Evolutionary conservation across 1,140 invertebrate genomes (phyloP).

Genomic region (Probaryconus sp.): DNA sequence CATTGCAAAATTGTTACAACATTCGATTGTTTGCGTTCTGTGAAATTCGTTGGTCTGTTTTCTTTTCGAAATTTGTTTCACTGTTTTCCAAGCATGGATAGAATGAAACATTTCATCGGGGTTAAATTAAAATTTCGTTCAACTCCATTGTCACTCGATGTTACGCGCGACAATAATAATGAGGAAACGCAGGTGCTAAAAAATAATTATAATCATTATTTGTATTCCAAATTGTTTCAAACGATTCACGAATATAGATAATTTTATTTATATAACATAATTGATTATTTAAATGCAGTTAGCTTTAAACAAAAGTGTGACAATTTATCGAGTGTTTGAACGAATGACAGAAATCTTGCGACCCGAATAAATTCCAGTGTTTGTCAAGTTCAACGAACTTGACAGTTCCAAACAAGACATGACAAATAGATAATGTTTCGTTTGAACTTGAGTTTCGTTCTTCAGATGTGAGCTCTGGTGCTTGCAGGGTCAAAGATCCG

Average conservation of each 20-base stretch:
- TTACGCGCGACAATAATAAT: conserved; percentile 26
- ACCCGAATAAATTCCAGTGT: too few relatives aligned
- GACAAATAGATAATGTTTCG: neutral
- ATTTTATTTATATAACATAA: too few relatives aligned
- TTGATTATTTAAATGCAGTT: too few relatives aligned
- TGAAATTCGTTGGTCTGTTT: too few relatives aligned
- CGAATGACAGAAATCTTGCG: too few relatives aligned
- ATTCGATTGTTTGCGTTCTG: too few relatives aligned
- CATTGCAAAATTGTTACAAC: too few relatives aligned
- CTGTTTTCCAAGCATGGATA: conserved; percentile 13
- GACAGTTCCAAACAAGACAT: neutral
- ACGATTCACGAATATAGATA: conserved; percentile 2
- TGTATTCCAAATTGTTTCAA: too few relatives aligned
- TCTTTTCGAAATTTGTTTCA: conserved; percentile 20
- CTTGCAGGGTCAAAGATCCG: conserved; percentile 40
- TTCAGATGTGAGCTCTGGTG: conserved; percentile 14
- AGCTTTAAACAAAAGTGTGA: too few relatives aligned
- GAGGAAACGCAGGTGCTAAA: conserved; percentile 15
- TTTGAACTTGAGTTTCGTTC: conserved; percentile 41
- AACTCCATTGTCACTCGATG: conserved; percentile 10
- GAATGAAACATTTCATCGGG: conserved; percentile 33
- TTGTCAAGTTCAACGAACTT: too few relatives aligned
- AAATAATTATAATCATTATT: too few relatives aligned
- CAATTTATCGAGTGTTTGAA: too few relatives aligned
- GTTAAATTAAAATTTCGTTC: conserved; percentile 51